Base-by-base conservation (phyloP, 2,888 invertebrate species). In the Polymixis flavicincta region DNA sequence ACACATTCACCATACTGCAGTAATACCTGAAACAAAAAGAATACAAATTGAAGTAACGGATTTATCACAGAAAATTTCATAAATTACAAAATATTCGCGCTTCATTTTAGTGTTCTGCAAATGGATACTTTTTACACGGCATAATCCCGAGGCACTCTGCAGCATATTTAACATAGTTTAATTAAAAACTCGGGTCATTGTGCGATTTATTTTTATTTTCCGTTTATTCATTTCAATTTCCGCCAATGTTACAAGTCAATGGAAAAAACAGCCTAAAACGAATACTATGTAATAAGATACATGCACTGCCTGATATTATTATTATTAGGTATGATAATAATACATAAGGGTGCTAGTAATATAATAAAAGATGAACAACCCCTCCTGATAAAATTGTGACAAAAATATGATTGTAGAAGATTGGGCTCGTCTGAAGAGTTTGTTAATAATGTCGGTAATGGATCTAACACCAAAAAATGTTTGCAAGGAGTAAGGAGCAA, bases 11-110 rank as follows among this genome's bases (percentile, higher is more conserved):
- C 89, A 88, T 87, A 48, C 82, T 84, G 80, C 68, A 71, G 59
- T 84, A 57, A 80, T 84, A 80, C 84, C 91, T 91, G 91, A 64
- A 91, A 91, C 85, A 80, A 89, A 76, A 76, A 77, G 63, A 57
- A 82, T 73, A 11, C 32, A 57, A 73, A 59, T 85, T 79, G 70
- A 83, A 80, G 74, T 52, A 76, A 73, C 45, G 42, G 9, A 57
- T 63, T 52, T 52, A 50, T 60, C n/a, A 32, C n/a, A 25, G 1
- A 55, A 60, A 68, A 32, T 66, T 70, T 45, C n/a, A 66, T 75
- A 60, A 68, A 59, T 42, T 55, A 14, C 32, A 72, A 74, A 83
- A 76, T 72, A 57, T 67, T 52, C 66, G 28, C 17, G 48, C 25
- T 70, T 67, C 45, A n/a, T 66, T 70, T 71, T 54, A 14, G 17